Evolutionary conservation across 2,113 vertebrate genomes (phyloP).

Genomic region (Romanogobio albipinnatus): DNA sequence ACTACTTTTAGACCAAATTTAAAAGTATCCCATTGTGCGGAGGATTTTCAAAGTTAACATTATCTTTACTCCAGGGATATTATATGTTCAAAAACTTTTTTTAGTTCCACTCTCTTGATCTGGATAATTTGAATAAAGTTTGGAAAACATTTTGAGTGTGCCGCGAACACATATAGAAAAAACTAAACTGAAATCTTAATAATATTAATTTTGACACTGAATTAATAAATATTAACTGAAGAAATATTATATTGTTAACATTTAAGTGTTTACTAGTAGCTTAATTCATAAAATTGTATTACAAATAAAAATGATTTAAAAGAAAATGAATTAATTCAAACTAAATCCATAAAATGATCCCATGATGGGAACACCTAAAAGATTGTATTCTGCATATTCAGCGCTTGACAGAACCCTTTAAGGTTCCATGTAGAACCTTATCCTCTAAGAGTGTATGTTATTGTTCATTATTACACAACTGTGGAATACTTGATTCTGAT

Average conservation of each 20-base stretch:
- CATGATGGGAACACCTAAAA: too few relatives aligned
- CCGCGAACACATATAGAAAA: background rate
- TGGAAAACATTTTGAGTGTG: background rate
- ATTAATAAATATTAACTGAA: too few relatives aligned
- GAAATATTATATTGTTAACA: too few relatives aligned
- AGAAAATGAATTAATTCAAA: too few relatives aligned
- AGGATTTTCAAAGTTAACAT: constrained; percentile 22
- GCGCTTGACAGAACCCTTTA: too few relatives aligned
- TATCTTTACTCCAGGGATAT: constrained; percentile 13
- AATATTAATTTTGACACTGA: background rate
- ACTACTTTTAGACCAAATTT: constrained; percentile 8
- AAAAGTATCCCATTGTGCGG: constrained; percentile 13
- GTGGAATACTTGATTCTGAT: too few relatives aligned
- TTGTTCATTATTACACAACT: background rate
- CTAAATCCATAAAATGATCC: too few relatives aligned
- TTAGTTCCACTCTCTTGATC: background rate
- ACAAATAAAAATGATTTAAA: too few relatives aligned
- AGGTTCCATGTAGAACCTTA: too few relatives aligned
- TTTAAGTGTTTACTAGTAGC: too few relatives aligned
- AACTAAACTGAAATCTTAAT: background rate
- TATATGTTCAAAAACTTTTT: constrained; percentile 5
- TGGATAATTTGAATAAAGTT: background rate
- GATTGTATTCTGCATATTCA: too few relatives aligned
- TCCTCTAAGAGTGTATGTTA: background rate
- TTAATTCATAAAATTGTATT: too few relatives aligned